Percentiles rank a stretch among this genome's conserved stretches.
phyloP scores from a whole-genome alignment of 1,140 invertebrate species.

The Tetramorium simillimum region DNA sequence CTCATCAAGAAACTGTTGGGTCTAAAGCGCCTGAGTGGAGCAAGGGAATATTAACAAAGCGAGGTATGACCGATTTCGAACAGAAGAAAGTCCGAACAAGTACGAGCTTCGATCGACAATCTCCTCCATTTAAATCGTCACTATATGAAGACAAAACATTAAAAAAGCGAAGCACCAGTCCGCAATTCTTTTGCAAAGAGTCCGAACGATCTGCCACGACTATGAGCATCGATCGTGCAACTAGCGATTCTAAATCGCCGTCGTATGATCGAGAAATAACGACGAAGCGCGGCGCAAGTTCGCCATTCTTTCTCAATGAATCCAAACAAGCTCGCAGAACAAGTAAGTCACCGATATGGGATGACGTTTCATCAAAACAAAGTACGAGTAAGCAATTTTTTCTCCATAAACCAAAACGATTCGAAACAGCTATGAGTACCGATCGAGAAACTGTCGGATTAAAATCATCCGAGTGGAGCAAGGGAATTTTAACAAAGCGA shows the following conservation, averaged over 20 bases:
- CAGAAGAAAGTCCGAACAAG: neutral
- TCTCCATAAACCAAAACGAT: neutral
- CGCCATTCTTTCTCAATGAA: neutral
- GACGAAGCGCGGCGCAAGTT: neutral
- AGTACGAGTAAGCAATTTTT: slow-evolving; percentile 3
- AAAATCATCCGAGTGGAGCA: neutral
- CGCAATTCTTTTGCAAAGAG: neutral
- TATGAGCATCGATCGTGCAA: slow-evolving; percentile 3
- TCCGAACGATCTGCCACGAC: slow-evolving; percentile 14
- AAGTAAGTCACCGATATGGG: neutral
- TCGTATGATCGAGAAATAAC: neutral
- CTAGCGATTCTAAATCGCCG: neutral
- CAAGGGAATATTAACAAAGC: neutral
- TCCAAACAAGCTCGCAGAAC: neutral
- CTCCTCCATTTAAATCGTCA: neutral
- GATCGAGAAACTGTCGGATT: neutral
- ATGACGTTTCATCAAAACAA: neutral
- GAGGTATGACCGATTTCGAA: neutral
- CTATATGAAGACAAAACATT: neutral
- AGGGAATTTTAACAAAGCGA: neutral
- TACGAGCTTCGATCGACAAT: neutral
- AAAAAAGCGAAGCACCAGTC: neutral
- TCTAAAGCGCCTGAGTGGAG: neutral
- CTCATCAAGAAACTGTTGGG: neutral
- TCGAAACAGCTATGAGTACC: neutral